Base-by-base conservation (phyloP, 2,113 vertebrate species). In the Dasyprocta punctata region DNA sequence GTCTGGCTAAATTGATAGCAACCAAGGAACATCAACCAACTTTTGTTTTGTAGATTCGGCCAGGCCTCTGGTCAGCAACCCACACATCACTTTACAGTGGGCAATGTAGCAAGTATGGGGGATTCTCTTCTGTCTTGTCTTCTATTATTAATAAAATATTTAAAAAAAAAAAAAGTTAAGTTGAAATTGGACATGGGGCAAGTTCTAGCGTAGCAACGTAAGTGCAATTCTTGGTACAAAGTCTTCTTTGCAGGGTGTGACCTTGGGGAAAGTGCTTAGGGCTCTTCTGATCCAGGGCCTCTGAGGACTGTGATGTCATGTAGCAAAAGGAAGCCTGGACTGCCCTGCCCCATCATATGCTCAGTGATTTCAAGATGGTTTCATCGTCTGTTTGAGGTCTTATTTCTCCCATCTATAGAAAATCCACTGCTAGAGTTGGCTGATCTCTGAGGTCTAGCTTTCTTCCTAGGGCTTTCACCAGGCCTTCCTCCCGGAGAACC, bases 381-480 rank as follows among this genome's bases (percentile, higher is more conserved):
- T 92, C 63, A 20, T 14, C 14, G 75, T 67, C 44, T 63, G 3
- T n/a, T 26, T 52, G 38, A 65, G 19, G 30, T 49, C 61, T 84
- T n/a, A 1, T 86, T 78, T 56, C 92, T 90, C 63, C 80, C 58
- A 49, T 38, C 28, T 81, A n/a, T n/a, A 36, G 73, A 95, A 86
- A 83, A 67, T 56, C 56, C 89, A 36, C 80, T 41, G 26, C 12
- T 63, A 58, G 24, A 36, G 56, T 28, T 92, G 44, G 20, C 75
- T 47, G n/a, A 30, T 81, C 67, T 78, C 87, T 95, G 67, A 78
- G 58, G 67, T 63, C 44, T 30, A 26, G 38, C 52, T 86, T 71
- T 71, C 87, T 71, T 75, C 81, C 58, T 24, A 99, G 98, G 97
- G 98, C 9, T 73, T 97, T 87, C 95, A 97, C 77, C 97, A 98